Evolutionary conservation across 1,140 invertebrate genomes (phyloP).

Genomic region (Drosophila quadrilineata): DNA sequence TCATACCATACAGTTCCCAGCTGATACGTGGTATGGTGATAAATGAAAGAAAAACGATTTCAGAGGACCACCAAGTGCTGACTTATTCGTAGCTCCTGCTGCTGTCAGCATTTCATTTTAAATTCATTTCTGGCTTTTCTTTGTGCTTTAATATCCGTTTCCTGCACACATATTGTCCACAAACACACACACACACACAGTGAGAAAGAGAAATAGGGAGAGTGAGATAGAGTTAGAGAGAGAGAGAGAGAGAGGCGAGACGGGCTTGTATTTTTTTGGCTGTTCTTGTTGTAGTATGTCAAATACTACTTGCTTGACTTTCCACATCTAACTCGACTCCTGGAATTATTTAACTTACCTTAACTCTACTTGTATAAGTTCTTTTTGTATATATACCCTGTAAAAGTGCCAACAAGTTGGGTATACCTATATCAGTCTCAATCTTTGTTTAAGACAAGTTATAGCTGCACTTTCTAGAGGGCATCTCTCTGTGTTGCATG

Average conservation of each 20-base stretch:
- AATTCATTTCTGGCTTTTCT: conserved; percentile 42
- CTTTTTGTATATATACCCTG: conserved; percentile 6
- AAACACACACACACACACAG: conserved; percentile 1
- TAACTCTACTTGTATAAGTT: conserved; percentile 20
- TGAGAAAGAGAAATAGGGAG: neutral
- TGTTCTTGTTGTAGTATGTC: conserved; percentile 9
- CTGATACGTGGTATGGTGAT: no score
- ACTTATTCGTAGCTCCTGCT: neutral
- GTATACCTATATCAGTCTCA: neutral
- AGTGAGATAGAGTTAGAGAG: neutral
- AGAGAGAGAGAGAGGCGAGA: neutral
- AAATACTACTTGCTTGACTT: conserved; percentile 43
- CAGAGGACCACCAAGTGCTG: conserved; percentile 25
- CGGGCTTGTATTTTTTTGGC: conserved; percentile 3
- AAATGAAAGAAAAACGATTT: neutral
- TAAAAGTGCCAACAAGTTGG: neutral
- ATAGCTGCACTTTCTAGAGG: no score
- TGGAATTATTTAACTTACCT: conserved; percentile 31
- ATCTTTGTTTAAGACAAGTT: no score
- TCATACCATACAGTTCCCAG: no score
- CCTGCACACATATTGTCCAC: conserved; percentile 50
- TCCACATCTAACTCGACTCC: conserved; percentile 27
- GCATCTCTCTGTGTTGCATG: no score
- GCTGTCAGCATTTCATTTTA: conserved; percentile 46
- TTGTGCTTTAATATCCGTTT: conserved; percentile 68